Percentiles rank a stretch among this genome's conserved stretches.
phyloP scores from a whole-genome alignment of 2,113 vertebrate species.

The Dolichallabes microphthalmus region DNA sequence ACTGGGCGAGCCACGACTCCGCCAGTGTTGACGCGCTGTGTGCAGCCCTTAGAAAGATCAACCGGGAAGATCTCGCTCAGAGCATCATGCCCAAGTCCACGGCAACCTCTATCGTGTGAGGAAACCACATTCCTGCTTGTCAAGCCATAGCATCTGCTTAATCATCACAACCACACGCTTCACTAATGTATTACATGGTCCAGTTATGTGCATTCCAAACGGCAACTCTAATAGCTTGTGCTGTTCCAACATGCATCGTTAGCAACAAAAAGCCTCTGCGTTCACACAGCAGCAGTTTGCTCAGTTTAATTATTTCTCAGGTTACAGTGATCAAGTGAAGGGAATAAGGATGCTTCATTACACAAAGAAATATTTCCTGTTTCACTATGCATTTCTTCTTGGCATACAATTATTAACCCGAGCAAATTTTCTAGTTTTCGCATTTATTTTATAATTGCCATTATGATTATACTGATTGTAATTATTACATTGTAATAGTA shows the following conservation, averaged over 20 bases:
- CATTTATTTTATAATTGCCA: not conserved
- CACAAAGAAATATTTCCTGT: not conserved
- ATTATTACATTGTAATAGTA: not conserved
- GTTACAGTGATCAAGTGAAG: not conserved
- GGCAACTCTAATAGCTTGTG: not conserved
- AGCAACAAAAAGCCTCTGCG: not conserved
- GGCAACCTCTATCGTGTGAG: conserved; percentile 89
- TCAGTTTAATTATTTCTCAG: not conserved
- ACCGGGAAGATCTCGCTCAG: conserved; percentile 88
- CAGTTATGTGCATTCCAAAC: not conserved
- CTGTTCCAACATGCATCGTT: not conserved
- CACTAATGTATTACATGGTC: conserved; percentile 4
- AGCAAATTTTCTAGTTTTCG: not conserved
- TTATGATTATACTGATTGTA: not conserved
- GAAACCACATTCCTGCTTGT: not conserved
- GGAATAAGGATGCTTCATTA: not conserved
- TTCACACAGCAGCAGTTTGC: not conserved
- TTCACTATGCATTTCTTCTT: not conserved
- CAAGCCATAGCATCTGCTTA: conserved; percentile 18
- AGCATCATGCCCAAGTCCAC: conserved; percentile 81
- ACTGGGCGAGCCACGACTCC: conserved; percentile 87
- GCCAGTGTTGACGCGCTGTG: conserved; percentile 85
- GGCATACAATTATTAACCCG: not conserved
- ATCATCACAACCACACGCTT: not conserved
- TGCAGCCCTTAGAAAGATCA: conserved; percentile 83